Conservation (phyloP, 2,888 invertebrate species). For the Volucella inanis region DNA sequence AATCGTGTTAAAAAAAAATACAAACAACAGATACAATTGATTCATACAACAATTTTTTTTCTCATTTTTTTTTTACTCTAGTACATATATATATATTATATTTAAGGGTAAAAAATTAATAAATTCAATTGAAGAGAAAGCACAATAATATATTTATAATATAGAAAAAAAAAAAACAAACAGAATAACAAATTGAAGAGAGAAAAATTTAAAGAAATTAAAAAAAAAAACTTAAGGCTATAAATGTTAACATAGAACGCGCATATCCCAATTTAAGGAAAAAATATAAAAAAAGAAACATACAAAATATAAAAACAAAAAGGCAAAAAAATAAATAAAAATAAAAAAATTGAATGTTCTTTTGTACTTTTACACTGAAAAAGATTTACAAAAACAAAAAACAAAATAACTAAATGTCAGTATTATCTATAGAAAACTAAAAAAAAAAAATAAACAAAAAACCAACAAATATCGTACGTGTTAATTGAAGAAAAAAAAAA, state of each 20-base stretch:
- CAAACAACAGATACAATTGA: constrained; percentile 56
- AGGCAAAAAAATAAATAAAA: constrained; percentile 8
- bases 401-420: constrained; percentile 64
- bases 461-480: constrained; percentile 18
- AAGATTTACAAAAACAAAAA: constrained; percentile 51
- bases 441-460: constrained; percentile 36
- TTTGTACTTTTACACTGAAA: constrained; percentile 75
- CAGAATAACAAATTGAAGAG: constrained; percentile 58
- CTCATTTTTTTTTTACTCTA: constrained; percentile 47
- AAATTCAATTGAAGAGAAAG: constrained; percentile 70
- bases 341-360: constrained; percentile 70
- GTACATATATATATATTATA: constrained; percentile 48
- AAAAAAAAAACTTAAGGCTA: constrained; percentile 65
- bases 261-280: constrained; percentile 74
- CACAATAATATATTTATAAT: constrained; percentile 73
- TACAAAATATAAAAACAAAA: constrained; percentile 29
- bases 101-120: constrained; percentile 68
- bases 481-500: constrained; percentile 34
- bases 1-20: constrained; percentile 69
- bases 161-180: constrained; percentile 29
- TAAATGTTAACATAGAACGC: constrained; percentile 75
- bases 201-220: constrained; percentile 48
- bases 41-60: constrained; percentile 46
- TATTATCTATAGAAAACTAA: constrained; percentile 69
- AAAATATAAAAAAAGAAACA: constrained; percentile 42